Conservation (phyloP, 2,888 invertebrate genomes). For the Melinopterus prodromus region DNA sequence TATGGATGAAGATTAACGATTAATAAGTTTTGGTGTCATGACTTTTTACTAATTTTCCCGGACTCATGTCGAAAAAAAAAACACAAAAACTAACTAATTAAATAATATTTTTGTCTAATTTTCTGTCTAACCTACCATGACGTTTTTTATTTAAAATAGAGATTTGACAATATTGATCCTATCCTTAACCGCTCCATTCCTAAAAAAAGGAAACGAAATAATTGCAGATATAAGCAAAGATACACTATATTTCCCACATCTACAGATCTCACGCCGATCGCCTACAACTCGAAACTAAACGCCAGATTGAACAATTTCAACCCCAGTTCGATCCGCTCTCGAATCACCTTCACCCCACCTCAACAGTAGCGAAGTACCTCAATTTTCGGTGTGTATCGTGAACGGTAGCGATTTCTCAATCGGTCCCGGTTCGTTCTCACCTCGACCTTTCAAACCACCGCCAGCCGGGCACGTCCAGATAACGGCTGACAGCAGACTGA, state of each 20-base stretch:
- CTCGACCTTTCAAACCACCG: constrained; percentile 4
- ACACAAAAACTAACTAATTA: no score
- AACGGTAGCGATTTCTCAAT: constrained; percentile 4
- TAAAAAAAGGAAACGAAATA: neutral
- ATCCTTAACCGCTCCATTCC: no score
- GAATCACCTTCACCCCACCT: neutral
- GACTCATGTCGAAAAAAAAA: no score
- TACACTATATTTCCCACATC: neutral
- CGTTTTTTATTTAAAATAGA: no score
- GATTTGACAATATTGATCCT: no score
- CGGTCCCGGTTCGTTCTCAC: neutral
- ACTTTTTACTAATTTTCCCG: no score
- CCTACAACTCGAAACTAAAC: neutral
- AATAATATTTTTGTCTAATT: no score
- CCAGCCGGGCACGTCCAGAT: neutral
- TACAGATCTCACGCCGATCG: neutral
- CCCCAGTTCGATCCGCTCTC: neutral
- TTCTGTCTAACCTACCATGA: no score
- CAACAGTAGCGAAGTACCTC: neutral
- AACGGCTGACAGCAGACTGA: constrained; percentile 4
- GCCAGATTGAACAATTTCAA: neutral
- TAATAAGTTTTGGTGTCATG: no score
- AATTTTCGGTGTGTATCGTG: neutral
- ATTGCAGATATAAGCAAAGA: neutral
- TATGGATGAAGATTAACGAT: no score